Base-by-base conservation (phyloP, 2,113 vertebrate species). In the Hystrix cristata region DNA sequence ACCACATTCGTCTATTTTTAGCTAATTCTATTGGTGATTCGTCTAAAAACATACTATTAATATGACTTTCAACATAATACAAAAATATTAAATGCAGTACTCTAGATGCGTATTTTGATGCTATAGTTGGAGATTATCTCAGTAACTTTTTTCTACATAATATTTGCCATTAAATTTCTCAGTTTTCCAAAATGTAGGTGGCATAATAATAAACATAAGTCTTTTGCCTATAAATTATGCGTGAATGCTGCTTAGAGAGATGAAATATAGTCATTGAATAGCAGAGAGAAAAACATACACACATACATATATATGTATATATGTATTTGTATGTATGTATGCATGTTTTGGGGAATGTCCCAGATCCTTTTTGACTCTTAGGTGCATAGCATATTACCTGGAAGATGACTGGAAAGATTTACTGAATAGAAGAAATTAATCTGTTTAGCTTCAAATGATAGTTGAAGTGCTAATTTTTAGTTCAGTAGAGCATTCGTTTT, bases 401-500 rank as follows among this genome's bases (percentile, higher is more conserved):
- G 23, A 71, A 79, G 4, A 65, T 85, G 27, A 5, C 46, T 95
- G 69, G 29, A 82, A 57, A 74, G 29, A 87, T 12, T 72, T 18
- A 84, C 34, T 55, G 95, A 82, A 93, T 18, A 81, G 59, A 0
- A 74, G 90, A 92, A 91, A 67, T 55, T 38, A 43, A 90, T 69
- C 84, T 97, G 65, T 88, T n/a, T 91, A 25, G 14, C 88, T 57
- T 80, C 5, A 12, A 84, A 76, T 67, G 86, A 84, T 51, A 85
- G 71, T 19, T 84, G 29, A 82, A 67, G 29, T 81, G 93, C 57
- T 96, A 74, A 8, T 59, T 96, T 97, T 97, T 87, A 91, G 23
- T 13, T 74, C 87, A 29, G 12, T 82, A 9, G 34, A n/a, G 29
- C 43, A 76, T 92, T 96, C 71, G 43, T 9, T 93, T 76, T 86